Conservation (phyloP, 2,113 vertebrate species). For the Mohoua ochrocephala region DNA sequence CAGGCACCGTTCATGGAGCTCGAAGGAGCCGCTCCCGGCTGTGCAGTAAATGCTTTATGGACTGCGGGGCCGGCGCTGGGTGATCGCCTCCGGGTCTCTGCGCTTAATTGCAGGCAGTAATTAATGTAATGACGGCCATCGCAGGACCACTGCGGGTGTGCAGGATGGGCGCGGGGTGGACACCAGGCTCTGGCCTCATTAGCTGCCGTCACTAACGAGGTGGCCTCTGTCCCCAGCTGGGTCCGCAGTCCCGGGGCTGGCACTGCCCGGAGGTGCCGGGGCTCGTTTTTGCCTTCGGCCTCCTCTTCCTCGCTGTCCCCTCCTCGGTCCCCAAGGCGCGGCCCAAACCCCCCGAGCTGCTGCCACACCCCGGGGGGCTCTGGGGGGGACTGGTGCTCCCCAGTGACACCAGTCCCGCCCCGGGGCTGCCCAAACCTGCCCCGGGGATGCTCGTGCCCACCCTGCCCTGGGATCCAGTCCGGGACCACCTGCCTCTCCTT, state of each 20-base stretch:
- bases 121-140: neutral
- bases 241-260: neutral
- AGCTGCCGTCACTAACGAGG: neutral
- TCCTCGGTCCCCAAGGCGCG: rapidly evolving
- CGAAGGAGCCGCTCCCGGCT: neutral
- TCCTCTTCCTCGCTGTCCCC: neutral
- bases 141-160: neutral
- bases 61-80: neutral
- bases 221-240: neutral
- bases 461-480: rapidly evolving
- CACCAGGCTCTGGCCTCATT: neutral
- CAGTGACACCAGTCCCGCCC: neutral
- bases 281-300: neutral
- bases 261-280: rapidly evolving
- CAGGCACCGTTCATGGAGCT: neutral
- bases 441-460: rapidly evolving
- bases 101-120: neutral
- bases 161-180: neutral
- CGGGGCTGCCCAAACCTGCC: neutral
- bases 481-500: rapidly evolving
- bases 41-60: neutral
- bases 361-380: neutral
- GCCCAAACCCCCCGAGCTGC: neutral
- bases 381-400: rapidly evolving
- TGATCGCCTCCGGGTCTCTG: neutral